Percentiles rank a stretch among this genome's conserved stretches.
phyloP scores from a whole-genome alignment of 2,888 invertebrate genomes.

The Nephrotoma appendiculata region DNA sequence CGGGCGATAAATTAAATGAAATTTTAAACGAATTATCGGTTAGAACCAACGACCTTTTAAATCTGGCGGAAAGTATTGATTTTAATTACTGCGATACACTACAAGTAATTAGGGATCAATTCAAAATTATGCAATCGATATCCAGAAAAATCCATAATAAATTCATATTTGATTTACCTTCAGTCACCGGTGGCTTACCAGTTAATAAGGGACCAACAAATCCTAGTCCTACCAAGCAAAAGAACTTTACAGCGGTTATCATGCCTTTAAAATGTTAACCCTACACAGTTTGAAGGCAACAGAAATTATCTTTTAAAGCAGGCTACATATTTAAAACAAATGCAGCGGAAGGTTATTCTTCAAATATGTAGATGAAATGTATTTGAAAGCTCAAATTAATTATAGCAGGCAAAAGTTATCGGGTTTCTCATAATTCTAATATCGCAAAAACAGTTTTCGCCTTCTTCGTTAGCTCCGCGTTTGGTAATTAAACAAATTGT shows the following conservation, averaged over 20 bases:
- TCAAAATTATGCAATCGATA: background rate
- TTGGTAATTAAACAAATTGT: background rate
- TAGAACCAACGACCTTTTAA: background rate
- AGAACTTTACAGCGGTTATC: background rate
- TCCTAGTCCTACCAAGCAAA: background rate
- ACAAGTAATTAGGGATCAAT: background rate
- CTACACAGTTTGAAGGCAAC: background rate
- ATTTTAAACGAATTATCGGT: too few relatives aligned
- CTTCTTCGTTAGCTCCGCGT: background rate
- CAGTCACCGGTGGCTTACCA: background rate
- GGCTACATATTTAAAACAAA: background rate
- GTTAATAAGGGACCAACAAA: background rate
- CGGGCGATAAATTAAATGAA: too few relatives aligned
- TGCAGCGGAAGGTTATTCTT: background rate
- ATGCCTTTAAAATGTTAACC: background rate
- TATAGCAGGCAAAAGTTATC: background rate
- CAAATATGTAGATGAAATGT: conserved; percentile 3
- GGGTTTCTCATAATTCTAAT: background rate
- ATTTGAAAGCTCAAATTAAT: background rate
- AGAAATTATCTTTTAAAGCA: background rate
- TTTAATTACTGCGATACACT: background rate
- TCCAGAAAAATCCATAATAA: background rate
- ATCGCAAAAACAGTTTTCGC: background rate
- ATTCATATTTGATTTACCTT: background rate
- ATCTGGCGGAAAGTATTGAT: background rate